Conservation (phyloP, 2,113 vertebrate species). For the Rhinoderma darwinii region DNA sequence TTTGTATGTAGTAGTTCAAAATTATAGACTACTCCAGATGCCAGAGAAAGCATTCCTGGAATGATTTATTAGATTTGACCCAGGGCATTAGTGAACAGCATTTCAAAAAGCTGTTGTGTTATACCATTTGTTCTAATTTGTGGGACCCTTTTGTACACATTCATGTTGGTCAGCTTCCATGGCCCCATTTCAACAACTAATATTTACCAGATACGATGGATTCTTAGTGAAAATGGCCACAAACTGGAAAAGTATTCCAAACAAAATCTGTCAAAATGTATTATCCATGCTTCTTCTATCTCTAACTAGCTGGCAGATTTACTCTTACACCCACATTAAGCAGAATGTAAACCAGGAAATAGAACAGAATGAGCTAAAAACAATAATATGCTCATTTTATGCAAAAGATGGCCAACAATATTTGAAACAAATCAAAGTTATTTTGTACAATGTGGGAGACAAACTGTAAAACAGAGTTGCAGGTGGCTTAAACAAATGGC, state of each 20-base stretch:
- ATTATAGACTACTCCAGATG: conserved; percentile 31
- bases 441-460: conserved; percentile 25
- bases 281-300: conserved; percentile 31
- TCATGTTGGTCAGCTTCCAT: conserved; percentile 51
- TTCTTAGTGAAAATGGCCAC: conserved; percentile 48
- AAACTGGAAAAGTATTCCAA: conserved; percentile 56
- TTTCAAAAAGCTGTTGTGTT: conserved; percentile 53
- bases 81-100: conserved; percentile 16
- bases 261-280: conserved; percentile 45
- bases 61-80: conserved; percentile 43
- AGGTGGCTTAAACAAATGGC: conserved; percentile 39
- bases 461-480: conserved; percentile 21
- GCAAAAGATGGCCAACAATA: conserved; percentile 47
- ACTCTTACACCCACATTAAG: conserved; percentile 63
- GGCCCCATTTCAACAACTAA: conserved; percentile 53
- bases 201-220: conserved; percentile 61
- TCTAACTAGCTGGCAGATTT: conserved; percentile 61
- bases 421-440: conserved; percentile 17
- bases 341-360: conserved; percentile 64
- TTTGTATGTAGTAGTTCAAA: neutral
- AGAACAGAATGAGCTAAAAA: conserved; percentile 67
- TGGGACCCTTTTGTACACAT: conserved; percentile 54
- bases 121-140: conserved; percentile 59
- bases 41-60: conserved; percentile 38
- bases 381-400: conserved; percentile 63